A percentile compares a stretch with the other conserved stretches of the same genome.
Evolutionary conservation across 2,888 invertebrate species (phyloP).

Genomic region (Lithophane semibrunnea): DNA sequence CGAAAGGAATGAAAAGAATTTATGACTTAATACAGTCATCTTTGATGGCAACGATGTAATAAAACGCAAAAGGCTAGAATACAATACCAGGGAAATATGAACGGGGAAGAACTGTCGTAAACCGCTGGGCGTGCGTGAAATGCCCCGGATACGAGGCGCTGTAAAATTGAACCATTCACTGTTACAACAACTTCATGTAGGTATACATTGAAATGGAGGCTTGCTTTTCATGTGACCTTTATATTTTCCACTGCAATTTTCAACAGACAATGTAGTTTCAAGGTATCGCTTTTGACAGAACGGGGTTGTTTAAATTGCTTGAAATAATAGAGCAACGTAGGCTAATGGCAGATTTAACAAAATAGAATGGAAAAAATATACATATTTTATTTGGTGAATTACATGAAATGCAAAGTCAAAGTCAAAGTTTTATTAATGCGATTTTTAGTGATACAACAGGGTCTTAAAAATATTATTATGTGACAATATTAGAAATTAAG

Average conservation of each 20-base stretch:
- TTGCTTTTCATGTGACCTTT: constrained; percentile 16
- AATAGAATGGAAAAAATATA: background rate
- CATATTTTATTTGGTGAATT: no score
- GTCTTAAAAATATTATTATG: no score
- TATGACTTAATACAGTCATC: constrained; percentile 53
- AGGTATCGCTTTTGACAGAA: constrained; percentile 5
- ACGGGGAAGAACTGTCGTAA: constrained; percentile 53
- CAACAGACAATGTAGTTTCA: constrained; percentile 14
- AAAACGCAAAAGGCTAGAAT: constrained; percentile 41
- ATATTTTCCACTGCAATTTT: constrained; percentile 30
- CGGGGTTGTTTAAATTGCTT: background rate
- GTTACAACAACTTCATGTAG: constrained; percentile 22
- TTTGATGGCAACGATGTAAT: constrained; percentile 47
- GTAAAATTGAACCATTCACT: constrained; percentile 49
- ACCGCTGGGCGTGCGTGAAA: constrained; percentile 52
- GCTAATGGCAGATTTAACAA: background rate
- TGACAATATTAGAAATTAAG: no score
- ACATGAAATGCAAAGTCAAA: background rate
- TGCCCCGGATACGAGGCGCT: constrained; percentile 37
- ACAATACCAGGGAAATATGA: constrained; percentile 63
- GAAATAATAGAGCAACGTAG: background rate
- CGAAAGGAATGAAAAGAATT: constrained; percentile 50
- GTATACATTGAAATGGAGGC: constrained; percentile 2
- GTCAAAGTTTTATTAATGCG: no score
- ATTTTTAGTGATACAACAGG: no score